Base-by-base conservation (phyloP, 2,888 invertebrate species). In the Eudemis profundana region DNA sequence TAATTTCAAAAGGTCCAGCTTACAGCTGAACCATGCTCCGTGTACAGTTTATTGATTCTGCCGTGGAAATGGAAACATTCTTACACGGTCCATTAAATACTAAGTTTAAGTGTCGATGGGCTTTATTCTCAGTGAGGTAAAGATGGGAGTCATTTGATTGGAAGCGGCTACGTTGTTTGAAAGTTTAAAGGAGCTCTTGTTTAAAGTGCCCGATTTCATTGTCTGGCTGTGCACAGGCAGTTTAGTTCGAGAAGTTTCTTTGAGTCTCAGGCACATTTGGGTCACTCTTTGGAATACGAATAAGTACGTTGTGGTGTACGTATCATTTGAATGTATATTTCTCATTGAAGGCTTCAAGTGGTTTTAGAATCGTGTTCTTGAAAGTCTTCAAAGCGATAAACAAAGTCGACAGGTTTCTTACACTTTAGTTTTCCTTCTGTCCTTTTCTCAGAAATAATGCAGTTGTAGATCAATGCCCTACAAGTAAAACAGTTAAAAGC, bases 21-120 rank as follows among this genome's bases (percentile, higher is more conserved):
- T 21, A 44, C 46, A 54, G 53, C 42, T 36, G 38, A 54, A 19
- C 46, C 46, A 12, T 53, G 46, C 38, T 27, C 50, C 14, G 27
- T 33, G 42, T 64, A 42, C 36, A 46, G 46, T 60, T 53, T 65
- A 60, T 65, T 60, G 59, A 65, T 65, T 64, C 23, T 38, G 46
- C 46, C 33, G 50, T 51, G 38, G 21, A 65, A 59, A 46, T 40
- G 65, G 29, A 60, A 47, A 53, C 65, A 60, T 59, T 42, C 56
- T 36, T 51, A 38, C 57, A 64, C 50, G 36, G 57, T 36, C 50
- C 57, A 57, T 57, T 57, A 49, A 63, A 62, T 54, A 40, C 29
- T 40, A 44, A 40, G 14, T 29, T 42, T 40, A 40, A 40, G 33
- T 29, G n/a, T 50, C 40, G 33, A 40, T 44, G 17, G 50, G 19